These are phyloP conservation scores for Aptenodytes patagonicus DNA, from an alignment of 2,113 vertebrate species.

Conservation along the genomic window DNA sequence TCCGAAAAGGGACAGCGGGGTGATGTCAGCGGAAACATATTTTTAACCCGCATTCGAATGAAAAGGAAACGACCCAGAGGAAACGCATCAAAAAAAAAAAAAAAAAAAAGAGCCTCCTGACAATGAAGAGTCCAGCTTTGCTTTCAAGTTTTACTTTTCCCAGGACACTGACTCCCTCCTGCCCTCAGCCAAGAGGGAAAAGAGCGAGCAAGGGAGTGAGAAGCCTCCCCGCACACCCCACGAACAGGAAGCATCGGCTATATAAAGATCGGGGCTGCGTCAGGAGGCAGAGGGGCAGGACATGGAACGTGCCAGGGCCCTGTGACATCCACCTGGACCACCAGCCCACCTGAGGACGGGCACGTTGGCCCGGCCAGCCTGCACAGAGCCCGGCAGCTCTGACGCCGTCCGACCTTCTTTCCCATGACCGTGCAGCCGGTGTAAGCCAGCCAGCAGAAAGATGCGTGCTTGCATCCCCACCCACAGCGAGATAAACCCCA, in stretches of 20 bases:
- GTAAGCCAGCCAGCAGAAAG: background rate
- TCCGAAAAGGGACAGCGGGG: background rate
- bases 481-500: too few relatives aligned
- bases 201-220: background rate
- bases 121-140: background rate
- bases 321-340: background rate
- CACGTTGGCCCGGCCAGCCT: background rate
- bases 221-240: background rate
- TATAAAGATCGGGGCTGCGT: background rate
- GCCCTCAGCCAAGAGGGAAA: conserved; percentile 7
- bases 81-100: conserved; percentile 8
- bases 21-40: conserved; percentile 70
- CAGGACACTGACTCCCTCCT: conserved; percentile 49
- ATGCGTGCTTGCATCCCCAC: background rate
- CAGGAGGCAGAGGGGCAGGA: background rate
- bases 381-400: background rate
- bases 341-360: background rate
- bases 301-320: background rate
- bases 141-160: conserved; percentile 65
- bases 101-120: background rate
- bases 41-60: conserved; percentile 25
- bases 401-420: accelerated
- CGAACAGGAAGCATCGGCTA: conserved; percentile 10
- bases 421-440: accelerated
- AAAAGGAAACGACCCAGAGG: conserved; percentile 58